These are phyloP conservation scores for Asteroscopus sphinx DNA, from an alignment of 2,888 invertebrate genomes.

Conservation along the genomic window DNA sequence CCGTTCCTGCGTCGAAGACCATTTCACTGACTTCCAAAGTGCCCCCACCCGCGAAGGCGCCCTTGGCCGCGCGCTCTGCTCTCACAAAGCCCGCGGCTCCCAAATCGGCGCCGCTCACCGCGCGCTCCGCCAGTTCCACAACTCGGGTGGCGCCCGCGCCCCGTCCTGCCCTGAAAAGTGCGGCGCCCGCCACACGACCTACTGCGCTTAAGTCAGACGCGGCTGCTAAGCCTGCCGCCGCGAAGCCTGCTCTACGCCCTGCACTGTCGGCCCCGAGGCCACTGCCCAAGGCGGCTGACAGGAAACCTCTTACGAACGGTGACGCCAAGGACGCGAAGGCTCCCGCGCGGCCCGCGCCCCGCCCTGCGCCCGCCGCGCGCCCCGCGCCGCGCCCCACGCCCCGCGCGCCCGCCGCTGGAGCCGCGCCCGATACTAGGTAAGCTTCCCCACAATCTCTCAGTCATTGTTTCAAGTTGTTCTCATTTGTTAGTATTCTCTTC, in stretches of 20 bases:
- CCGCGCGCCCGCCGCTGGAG: conserved; percentile 54
- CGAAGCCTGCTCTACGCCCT: conserved; percentile 57
- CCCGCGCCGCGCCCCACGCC: conserved; percentile 57
- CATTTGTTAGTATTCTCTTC: no score
- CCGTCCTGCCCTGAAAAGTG: conserved; percentile 40
- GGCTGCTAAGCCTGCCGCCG: conserved; percentile 44
- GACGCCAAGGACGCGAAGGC: conserved; percentile 81
- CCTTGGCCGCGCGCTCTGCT: conserved; percentile 34
- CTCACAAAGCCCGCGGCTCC: conserved; percentile 43
- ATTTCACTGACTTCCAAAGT: conserved; percentile 61
- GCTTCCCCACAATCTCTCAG: conserved; percentile 29
- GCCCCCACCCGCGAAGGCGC: conserved; percentile 47
- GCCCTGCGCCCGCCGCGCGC: conserved; percentile 58
- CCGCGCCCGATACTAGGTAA: conserved; percentile 64
- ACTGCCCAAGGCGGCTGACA: conserved; percentile 74
- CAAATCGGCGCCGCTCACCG: conserved; percentile 36
- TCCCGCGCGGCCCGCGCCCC: conserved; percentile 59
- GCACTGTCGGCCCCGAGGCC: conserved; percentile 62
- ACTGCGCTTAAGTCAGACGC: conserved; percentile 34
- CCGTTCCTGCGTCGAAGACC: conserved; percentile 35
- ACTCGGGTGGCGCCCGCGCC: conserved; percentile 30
- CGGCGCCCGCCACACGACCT: conserved; percentile 46
- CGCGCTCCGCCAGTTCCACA: conserved; percentile 37
- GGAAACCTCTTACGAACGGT: conserved; percentile 89
- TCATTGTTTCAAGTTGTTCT: not conserved